Conservation (phyloP, 2,888 invertebrate genomes). For the Willowsia nigromaculata region DNA sequence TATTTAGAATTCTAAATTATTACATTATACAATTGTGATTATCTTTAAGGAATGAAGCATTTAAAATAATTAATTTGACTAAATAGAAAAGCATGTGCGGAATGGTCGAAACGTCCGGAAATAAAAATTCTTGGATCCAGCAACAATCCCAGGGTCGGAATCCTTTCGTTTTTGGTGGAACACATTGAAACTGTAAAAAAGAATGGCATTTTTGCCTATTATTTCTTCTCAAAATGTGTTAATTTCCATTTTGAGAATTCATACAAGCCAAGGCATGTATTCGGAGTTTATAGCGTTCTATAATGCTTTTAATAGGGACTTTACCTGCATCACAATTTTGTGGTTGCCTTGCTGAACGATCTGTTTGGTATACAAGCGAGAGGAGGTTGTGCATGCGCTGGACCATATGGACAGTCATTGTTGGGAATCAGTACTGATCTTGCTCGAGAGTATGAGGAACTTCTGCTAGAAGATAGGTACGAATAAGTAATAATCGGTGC, state of each 20-base stretch:
- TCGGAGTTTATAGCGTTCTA: no score
- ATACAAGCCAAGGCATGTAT: no score
- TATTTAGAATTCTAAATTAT: constrained; percentile 81
- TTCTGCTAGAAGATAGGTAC: constrained; percentile 85
- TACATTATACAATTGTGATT: constrained; percentile 80
- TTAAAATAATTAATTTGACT: constrained; percentile 77
- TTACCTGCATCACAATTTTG: constrained; percentile 93
- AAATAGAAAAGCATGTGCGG: constrained; percentile 73
- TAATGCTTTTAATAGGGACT: constrained; percentile 80
- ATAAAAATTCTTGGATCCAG: constrained; percentile 87
- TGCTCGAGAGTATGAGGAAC: constrained; percentile 87
- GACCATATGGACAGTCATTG: constrained; percentile 91
- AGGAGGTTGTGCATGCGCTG: constrained; percentile 88
- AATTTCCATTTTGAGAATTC: no score
- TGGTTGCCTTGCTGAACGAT: constrained; percentile 92
- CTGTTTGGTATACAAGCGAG: constrained; percentile 93
- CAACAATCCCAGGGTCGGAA: constrained; percentile 84
- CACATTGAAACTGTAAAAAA: constrained; percentile 86
- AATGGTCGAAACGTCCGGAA: constrained; percentile 84
- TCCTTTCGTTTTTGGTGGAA: constrained; percentile 92
- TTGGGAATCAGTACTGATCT: constrained; percentile 90
- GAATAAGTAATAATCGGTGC: constrained; percentile 47
- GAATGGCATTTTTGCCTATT: no score
- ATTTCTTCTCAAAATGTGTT: no score
- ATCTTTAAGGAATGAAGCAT: no score